phyloP scores from a whole-genome alignment of 2,113 vertebrate genomes.

The Epinephelus cyanopodus region DNA sequence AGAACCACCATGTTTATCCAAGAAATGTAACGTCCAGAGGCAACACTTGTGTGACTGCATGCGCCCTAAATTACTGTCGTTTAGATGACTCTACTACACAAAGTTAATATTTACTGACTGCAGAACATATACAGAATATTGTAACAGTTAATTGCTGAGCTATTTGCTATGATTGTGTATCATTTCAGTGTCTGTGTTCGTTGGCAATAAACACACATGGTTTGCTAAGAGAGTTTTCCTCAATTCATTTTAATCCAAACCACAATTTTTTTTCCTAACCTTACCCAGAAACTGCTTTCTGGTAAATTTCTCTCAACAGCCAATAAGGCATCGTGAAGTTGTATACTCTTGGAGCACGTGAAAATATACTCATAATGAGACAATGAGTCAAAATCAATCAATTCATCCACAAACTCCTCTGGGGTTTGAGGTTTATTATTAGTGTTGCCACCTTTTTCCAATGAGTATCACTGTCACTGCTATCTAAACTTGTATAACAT shows the following conservation, averaged over 20 bases:
- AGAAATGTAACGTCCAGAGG: not conserved
- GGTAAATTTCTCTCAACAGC: too few relatives aligned
- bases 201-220: not conserved
- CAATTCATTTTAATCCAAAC: too few relatives aligned
- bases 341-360: not conserved
- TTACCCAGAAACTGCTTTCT: too few relatives aligned
- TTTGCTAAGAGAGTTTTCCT: too few relatives aligned
- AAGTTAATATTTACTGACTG: not conserved
- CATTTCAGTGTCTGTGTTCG: not conserved
- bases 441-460: not conserved
- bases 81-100: not conserved
- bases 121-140: not conserved
- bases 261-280: too few relatives aligned
- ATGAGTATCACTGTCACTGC: not conserved
- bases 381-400: not conserved
- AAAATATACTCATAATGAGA: not conserved
- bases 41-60: conserved; percentile 9
- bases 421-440: conserved; percentile 4
- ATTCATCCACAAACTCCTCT: not conserved
- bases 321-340: not conserved
- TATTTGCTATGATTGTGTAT: conserved; percentile 1
- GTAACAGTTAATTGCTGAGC: not conserved
- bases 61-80: not conserved
- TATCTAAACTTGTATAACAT: not conserved
- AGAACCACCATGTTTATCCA: not conserved